Percentiles rank a stretch among this genome's conserved stretches.
Conservation (phyloP, 2,797 vertebrate genomes). For the Calcarius lapponicus region DNA sequence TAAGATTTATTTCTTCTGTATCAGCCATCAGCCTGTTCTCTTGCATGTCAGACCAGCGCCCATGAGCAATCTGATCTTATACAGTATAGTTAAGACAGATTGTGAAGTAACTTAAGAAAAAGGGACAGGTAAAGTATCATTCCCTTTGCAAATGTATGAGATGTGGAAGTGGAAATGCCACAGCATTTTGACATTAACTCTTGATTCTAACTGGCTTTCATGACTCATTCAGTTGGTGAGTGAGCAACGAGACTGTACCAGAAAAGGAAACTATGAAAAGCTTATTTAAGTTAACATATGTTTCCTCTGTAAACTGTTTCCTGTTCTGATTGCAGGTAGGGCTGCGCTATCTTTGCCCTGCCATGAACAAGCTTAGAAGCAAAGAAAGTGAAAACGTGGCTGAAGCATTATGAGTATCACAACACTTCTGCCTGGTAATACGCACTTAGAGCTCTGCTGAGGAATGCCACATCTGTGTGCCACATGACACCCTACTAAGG, state of each 20-base stretch:
- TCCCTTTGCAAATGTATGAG: background rate
- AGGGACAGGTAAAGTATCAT: background rate
- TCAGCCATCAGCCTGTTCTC: background rate
- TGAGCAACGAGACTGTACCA: background rate
- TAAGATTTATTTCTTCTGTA: background rate
- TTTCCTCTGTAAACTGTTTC: constrained; percentile 12
- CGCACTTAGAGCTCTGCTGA: background rate
- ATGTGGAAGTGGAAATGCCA: background rate
- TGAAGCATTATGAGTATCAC: background rate
- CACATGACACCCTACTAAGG: background rate
- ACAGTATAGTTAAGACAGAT: background rate
- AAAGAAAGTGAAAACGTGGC: background rate
- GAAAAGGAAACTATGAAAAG: background rate
- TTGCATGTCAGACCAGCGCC: background rate
- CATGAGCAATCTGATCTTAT: background rate
- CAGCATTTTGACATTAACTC: constrained; percentile 30
- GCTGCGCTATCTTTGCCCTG: background rate
- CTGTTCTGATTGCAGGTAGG: constrained; percentile 7
- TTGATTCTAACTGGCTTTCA: background rate
- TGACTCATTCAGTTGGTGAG: constrained; percentile 9
- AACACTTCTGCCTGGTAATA: background rate
- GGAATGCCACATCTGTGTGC: background rate
- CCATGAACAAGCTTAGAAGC: background rate
- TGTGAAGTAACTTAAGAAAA: background rate
- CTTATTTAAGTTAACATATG: background rate